Base-by-base conservation (phyloP, 1,140 invertebrate genomes). In the Coboldia fuscipes region DNA sequence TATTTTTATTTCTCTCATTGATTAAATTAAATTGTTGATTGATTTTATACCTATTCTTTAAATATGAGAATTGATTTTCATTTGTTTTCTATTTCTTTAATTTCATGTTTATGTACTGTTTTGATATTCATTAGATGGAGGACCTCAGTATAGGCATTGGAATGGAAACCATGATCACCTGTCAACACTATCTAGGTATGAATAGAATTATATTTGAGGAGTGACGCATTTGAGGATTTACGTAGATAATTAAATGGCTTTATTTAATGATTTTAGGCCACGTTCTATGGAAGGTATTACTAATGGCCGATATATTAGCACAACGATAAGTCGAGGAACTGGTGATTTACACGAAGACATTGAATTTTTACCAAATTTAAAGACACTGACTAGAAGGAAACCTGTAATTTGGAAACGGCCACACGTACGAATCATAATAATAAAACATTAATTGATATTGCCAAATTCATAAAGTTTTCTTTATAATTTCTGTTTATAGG, bases 261-360 rank as follows among this genome's bases (percentile, higher is more conserved):
- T 29, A 15, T 13, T 9, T 29, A 9, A 29, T 29, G 7, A 8
- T 30, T 30, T 15, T 13, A 32, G 34, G n/a, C 34, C 26, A 4
- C 19, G 19, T n/a, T 34, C 33, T 8, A 24, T 13, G 7, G 35
- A 36, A 23, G 28, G 28, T 4, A 22, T 30, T 3, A 18, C 28
- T 14, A 36, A 36, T 26, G 30, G 17, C 2, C 17, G 31, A 20
- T 4, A 23, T 8, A 15, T 16, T 8, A 37, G 33, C 22, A 30
- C 30, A 10, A 13, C 4, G 12, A 7, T 37, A 19, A 19, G 23
- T 7, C 20, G 36, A 3, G 31, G 31, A n/a, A 10, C 36, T 4
- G 30, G 29, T 13, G 36, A 30, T 15, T 16, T 37, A 26, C 36
- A 37, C 21, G 36, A 37, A 37, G 36, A 37, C 18, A 18, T 27